These are phyloP conservation scores for Nemopilema nomurai DNA, from an alignment of 30 jellyfish, hydroid and myxozoan genomes.

Conservation along the genomic window DNA sequence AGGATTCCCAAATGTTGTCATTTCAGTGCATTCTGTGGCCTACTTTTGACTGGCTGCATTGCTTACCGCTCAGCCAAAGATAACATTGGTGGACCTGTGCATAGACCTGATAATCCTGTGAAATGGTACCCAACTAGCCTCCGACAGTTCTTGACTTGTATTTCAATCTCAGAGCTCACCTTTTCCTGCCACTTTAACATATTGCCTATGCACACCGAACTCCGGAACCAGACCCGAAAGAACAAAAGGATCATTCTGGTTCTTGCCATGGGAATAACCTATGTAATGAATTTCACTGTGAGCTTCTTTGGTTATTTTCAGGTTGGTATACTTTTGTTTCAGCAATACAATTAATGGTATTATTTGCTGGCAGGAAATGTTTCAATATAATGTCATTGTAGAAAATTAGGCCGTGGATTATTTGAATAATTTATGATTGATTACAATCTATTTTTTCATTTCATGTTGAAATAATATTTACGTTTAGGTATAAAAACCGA, in stretches of 20 bases:
- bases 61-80: constrained; percentile 72
- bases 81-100: constrained; percentile 80
- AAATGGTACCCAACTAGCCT: constrained; percentile 75
- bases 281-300: constrained; percentile 71
- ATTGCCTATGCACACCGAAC: constrained; percentile 95
- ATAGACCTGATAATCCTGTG: constrained; percentile 70
- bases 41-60: constrained; percentile 82
- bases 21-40: constrained; percentile 88
- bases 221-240: constrained; percentile 82
- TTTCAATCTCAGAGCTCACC: constrained; percentile 85
- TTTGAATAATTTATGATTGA: too few species aligned
- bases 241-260: constrained; percentile 81
- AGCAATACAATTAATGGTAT: not conserved
- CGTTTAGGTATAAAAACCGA: too few species aligned
- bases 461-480: too few species aligned
- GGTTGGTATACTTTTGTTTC: constrained; percentile 42
- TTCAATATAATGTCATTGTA: not conserved
- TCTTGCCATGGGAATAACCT: constrained; percentile 86
- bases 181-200: constrained; percentile 94
- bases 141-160: constrained; percentile 75
- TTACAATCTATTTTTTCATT: too few species aligned
- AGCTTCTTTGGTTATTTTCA: constrained; percentile 92
- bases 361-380: not conserved
- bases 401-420: not conserved
- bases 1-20: not conserved